Evolutionary conservation across 2,888 invertebrate genomes (phyloP), one percentile per base, ranked within the genome.

Genomic region (Drosophila helvetica): DNA sequence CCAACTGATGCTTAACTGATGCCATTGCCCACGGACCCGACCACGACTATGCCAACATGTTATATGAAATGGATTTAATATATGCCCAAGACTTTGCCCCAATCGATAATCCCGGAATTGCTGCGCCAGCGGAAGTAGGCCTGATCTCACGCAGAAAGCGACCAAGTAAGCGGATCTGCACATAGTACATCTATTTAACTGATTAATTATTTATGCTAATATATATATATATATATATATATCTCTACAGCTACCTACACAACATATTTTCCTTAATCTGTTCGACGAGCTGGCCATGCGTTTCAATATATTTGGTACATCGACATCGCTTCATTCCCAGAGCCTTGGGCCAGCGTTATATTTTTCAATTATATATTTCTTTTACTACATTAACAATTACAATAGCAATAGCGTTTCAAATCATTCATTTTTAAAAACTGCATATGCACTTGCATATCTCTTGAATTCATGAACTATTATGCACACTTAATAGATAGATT

Each of bases 61-160:
- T 92, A 1, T 79, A 90, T 60, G 57, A 75, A n/a, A 38, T 87
- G n/a, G n/a, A n/a, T n/a, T n/a, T n/a, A 0, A 84, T 92, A 10
- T 83, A 79, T n/a, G 45, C 50, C 3, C 67, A 80, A 1, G 86
- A 88, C 50, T 91, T 92, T 80, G 81, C 92, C 0, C 92, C 92
- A 60, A 88, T 92, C 2, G 90, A 91, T 60, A 87, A 66, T 91
- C 5, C 79, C 12, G 76, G 79, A 8, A 61, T 78, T 93, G 61
- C 85, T 93, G 15, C 90, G 2, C 27, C 27, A 27, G 8, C 8
- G 27, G 91, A 65, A 91, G 92, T 57, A 93, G 93, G 78, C 93
- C 92, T 80, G 91, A 93, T 92, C 10, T 91, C 92, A 12, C 89
- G 93, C 54, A 12, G 3, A 82, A 86, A 30, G 22, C 88, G 92